A percentile compares a stretch with the other conserved stretches of the same genome.
These are phyloP conservation scores for Oncorhynchus kisutch DNA, from an alignment of 2,113 vertebrate species.

Conservation along the genomic window DNA sequence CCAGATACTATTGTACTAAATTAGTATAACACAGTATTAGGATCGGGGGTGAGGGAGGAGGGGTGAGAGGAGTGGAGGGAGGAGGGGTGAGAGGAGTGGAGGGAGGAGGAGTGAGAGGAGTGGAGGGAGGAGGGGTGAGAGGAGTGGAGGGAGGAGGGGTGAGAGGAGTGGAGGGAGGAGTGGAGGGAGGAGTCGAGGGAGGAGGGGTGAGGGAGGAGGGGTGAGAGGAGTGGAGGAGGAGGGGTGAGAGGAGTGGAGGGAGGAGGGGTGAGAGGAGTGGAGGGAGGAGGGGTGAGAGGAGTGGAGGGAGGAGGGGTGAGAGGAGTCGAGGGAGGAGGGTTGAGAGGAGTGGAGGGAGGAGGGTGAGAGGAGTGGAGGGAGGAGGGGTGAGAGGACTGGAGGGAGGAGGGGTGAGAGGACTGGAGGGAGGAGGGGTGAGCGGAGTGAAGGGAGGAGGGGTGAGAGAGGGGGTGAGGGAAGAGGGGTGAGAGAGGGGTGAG, in stretches of 20 bases:
- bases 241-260: neutral
- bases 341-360: no score
- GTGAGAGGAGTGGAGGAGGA: neutral
- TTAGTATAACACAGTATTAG: no score
- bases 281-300: no score
- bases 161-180: no score
- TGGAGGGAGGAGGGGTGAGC: neutral
- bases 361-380: no score
- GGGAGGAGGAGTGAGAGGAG: no score
- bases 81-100: neutral
- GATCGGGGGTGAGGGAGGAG: neutral
- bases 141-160: no score
- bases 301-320: no score
- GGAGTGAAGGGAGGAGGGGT: neutral
- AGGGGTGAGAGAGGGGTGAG: neutral
- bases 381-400: no score
- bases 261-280: neutral
- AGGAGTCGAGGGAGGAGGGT: neutral
- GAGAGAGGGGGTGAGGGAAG: slow-evolving; percentile 1
- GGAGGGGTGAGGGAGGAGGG: no score
- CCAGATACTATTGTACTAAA: neutral
- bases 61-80: neutral
- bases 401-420: neutral
- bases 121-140: no score
- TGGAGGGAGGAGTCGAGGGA: no score